Base-by-base conservation (phyloP, 2,113 vertebrate species). In the Coptodon rendalli region DNA sequence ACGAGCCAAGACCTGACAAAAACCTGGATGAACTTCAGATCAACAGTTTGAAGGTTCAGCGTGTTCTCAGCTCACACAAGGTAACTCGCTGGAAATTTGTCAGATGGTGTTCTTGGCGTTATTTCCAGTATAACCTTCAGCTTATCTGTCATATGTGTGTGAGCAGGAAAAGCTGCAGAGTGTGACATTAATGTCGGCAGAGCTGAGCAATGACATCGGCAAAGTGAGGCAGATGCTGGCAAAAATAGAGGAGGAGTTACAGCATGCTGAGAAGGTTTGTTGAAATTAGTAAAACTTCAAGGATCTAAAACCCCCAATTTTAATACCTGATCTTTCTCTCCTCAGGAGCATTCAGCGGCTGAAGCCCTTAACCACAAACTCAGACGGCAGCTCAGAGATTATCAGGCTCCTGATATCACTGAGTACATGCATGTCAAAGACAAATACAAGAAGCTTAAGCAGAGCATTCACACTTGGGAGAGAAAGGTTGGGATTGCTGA, bases 401-500 rank as follows among this genome's bases (percentile, higher is more conserved):
- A 91, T 52, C 78, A 86, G 76, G 91, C 86, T 85, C 93, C 93
- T 3, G 90, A 81, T 45, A 29, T 94, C 81, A 14, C 7, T 0
- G 86, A 93, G 5, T 95, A 95, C 84, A 36, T 95, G 29, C n/a
- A 40, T 1, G 29, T 89, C 34, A 96, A 93, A 87, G 88, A 88
- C n/a, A 93, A 79, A 63, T 82, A 87, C 87, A 94, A 81, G 88
- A 89, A 83, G 83, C 89, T 95, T 73, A 92, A 71, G 81, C 61
- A 90, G 76, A 92, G 7, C 19, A 9, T 95, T 56, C 87, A 63
- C 80, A 90, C 11, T 1, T 93, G 83, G 92, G 86, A 95, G 79
- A 92, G 92, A 34, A 95, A 91, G 84, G 89, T 91, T 19, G 59
- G n/a, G 14, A 53, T 95, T 9, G 88, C 91, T n/a, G 91, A 95